A percentile compares a stretch with the other conserved stretches of the same genome.
Conservation (phyloP, 2,797 vertebrate species). For the Danio tinwini region DNA sequence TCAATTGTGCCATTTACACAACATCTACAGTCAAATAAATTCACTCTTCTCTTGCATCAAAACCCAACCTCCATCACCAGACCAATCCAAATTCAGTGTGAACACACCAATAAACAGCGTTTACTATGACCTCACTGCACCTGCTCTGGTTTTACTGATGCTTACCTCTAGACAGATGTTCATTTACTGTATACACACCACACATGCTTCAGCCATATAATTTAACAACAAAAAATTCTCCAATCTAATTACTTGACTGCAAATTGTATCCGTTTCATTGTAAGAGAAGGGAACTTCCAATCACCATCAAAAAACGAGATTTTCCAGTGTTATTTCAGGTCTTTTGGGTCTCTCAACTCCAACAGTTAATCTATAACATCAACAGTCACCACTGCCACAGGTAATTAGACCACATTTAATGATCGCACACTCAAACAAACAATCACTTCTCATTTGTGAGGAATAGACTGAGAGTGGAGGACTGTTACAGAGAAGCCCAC, state of each 20-base stretch:
- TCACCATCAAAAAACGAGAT: conserved; percentile 12
- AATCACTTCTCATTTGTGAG: conserved; percentile 76
- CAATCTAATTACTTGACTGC: neutral
- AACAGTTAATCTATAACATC: conserved; percentile 40
- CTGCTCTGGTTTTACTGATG: conserved; percentile 16
- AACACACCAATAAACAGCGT: conserved; percentile 9
- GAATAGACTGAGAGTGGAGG: conserved; percentile 63
- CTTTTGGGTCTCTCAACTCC: neutral
- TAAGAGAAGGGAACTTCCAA: neutral
- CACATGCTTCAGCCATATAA: neutral
- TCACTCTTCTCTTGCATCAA: neutral
- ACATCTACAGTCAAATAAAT: neutral
- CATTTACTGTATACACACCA: neutral
- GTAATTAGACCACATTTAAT: conserved; percentile 58
- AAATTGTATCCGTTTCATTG: neutral
- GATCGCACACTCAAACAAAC: conserved; percentile 73
- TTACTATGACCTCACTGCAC: conserved; percentile 25
- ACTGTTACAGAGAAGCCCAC: conserved; percentile 72
- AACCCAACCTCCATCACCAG: neutral
- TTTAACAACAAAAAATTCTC: neutral
- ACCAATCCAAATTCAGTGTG: conserved; percentile 23
- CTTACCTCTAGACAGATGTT: neutral
- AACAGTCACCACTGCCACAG: conserved; percentile 28
- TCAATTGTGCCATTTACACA: neutral
- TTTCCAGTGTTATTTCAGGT: conserved; percentile 12